These are phyloP conservation scores for Operophtera brumata DNA, from an alignment of 2,888 invertebrate genomes.

Conservation along the genomic window DNA sequence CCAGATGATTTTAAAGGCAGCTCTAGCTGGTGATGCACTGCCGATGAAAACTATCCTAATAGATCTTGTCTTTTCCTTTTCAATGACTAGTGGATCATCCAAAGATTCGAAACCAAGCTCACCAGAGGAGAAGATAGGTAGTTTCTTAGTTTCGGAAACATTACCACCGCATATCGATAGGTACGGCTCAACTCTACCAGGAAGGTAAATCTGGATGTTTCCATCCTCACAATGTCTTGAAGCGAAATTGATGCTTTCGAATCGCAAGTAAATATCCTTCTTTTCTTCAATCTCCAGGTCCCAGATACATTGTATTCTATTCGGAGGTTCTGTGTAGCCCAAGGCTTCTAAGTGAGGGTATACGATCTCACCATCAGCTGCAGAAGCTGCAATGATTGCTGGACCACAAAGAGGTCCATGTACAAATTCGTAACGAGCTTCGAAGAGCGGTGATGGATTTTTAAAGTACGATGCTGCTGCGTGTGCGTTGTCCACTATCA, in stretches of 20 bases:
- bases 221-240: constrained; percentile 93
- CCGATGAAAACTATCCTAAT: constrained; percentile 87
- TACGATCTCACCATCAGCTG: constrained; percentile 92
- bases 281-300: constrained; percentile 90
- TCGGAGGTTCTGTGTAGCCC: constrained; percentile 84
- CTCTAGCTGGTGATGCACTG: constrained; percentile 89
- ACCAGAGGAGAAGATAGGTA: constrained; percentile 89
- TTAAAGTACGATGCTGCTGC: constrained; percentile 94
- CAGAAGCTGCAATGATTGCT: constrained; percentile 85
- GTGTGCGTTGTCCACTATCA: constrained; percentile 91
- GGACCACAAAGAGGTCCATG: constrained; percentile 94
- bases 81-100: constrained; percentile 78
- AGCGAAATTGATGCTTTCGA: constrained; percentile 92
- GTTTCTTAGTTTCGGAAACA: constrained; percentile 88
- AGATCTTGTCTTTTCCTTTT: constrained; percentile 82
- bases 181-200: constrained; percentile 86
- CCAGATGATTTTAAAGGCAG: constrained; percentile 94
- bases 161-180: constrained; percentile 93
- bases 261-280: constrained; percentile 91
- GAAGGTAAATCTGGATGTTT: constrained; percentile 90
- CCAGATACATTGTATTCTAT: constrained; percentile 89
- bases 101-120: constrained; percentile 84
- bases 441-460: constrained; percentile 90
- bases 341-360: constrained; percentile 92
- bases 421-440: constrained; percentile 93